These are phyloP conservation scores for Passer domesticus DNA, from an alignment of 2,113 vertebrate species.

Conservation along the genomic window DNA sequence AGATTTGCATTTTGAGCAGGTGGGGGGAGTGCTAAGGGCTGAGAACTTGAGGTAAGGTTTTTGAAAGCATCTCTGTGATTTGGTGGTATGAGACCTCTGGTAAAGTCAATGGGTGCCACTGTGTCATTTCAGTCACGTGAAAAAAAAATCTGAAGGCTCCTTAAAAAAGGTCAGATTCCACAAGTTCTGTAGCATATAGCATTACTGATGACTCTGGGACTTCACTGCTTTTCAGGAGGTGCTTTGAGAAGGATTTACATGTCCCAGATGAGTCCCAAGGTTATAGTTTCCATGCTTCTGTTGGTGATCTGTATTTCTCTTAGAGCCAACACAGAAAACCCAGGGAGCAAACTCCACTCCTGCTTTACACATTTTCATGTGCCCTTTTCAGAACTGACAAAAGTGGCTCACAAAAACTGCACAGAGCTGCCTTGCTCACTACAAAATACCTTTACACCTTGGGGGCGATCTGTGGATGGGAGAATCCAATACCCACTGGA, in stretches of 20 bases:
- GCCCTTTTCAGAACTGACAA: not conserved
- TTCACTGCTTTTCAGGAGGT: not conserved
- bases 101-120: not conserved
- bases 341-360: not conserved
- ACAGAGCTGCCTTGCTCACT: not conserved
- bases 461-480: rapidly evolving
- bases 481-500: not conserved
- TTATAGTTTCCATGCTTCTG: not conserved
- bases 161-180: not conserved
- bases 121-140: not conserved
- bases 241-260: not conserved
- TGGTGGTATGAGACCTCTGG: rapidly evolving
- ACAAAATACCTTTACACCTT: not conserved
- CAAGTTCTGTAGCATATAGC: not conserved
- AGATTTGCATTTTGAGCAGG: not conserved
- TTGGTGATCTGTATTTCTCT: not conserved
- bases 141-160: not conserved
- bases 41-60: not conserved
- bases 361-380: not conserved
- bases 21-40: not conserved
- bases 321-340: not conserved
- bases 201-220: not conserved
- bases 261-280: not conserved
- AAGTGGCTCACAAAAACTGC: not conserved
- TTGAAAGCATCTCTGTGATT: not conserved